Base-by-base conservation (phyloP, 1,140 invertebrate species). In the Halictus rubicundus region DNA sequence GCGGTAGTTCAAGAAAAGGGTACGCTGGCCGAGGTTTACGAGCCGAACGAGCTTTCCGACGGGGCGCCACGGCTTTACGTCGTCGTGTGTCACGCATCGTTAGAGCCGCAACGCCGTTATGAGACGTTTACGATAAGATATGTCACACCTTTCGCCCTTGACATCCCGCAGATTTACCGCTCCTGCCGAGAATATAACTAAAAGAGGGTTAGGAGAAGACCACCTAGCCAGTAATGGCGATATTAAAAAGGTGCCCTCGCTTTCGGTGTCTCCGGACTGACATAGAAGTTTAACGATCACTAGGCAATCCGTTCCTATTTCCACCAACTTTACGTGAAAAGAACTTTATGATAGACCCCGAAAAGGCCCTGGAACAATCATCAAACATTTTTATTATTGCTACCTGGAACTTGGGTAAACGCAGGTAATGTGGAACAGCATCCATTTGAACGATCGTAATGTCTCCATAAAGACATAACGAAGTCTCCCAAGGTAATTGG, bases 121-220 rank as follows among this genome's bases (percentile, higher is more conserved):
- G 90, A 91, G 90, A 91, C 90, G 85, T 91, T 91, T 91, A 91
- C 90, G 90, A 91, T 91, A 91, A 91, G 90, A 90, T 90, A 91
- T 84, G 88, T 89, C 89, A 86, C 89, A 91, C 90, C 90, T 91
- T 89, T 89, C 84, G 82, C 83, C 82, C 82, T 76, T 84, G 80
- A 88, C 85, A 88, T 80, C 68, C 84, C 73, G 65, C 84, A 87
- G 86, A 90, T 91, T 90, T 90, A 89, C 88, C 78, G 83, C 72
- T 71, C 60, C 57, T 70, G 78, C 52, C 70, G 66, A 66, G 70
- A 81, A 81, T 83, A 81, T 77, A 81, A 69, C 68, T 80, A 70
- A 80, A 73, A 73, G 66, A 77, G 63, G 32, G 52, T 27, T 49
- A 63, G 54, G 42, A 68, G 46, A 54, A 68, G 49, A 77, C 65